Base-by-base conservation (phyloP, 2,797 vertebrate species). In the Myiotriccus ornatus region DNA sequence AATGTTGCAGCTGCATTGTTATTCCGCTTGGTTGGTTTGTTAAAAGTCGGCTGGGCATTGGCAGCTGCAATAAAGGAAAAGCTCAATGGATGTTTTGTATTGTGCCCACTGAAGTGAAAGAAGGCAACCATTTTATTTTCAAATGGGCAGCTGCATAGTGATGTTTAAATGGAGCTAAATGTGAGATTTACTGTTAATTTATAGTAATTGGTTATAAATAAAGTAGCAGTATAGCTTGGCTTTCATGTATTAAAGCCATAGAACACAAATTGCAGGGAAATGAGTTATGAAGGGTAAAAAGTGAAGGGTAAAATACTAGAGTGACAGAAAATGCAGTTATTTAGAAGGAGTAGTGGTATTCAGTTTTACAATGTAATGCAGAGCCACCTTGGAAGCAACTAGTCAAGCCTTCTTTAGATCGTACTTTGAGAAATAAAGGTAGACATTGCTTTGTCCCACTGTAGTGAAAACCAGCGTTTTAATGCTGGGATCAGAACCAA, bases 1-100 rank as follows among this genome's bases (percentile, higher is more conserved):
- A 98, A 98, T 98, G 98, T 98, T 98, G 97, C 98, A 98, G 98
- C 98, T 98, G 98, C 98, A 98, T 98, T 98, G 98, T 98, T 98
- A 98, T 98, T 98, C 98, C 98, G 97, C 98, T 98, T 97, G 97
- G 98, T 97, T 98, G 98, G 97, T 98, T 98, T 98, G 98, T 98
- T 98, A 98, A 98, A 98, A 98, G 98, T 98, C 96, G 97, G 95
- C 98, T 97, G 97, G 97, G 97, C 97, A 97, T 94, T 97, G 97
- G 98, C 98, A 98, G 97, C 97, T 98, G 97, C 97, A 96, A 97
- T 98, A 98, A 98, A 98, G 97, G 96, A 78, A 96, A 96, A 78
- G 79, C 97, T 98, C 98, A 98, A 98, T 98, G 96, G 97, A 93
- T 98, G 98, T 98, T 98, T 98, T 98, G 98, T 98, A 97, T 97